Base-by-base conservation (phyloP, 2,888 invertebrate species). In the Phragmatobia fuliginosa region DNA sequence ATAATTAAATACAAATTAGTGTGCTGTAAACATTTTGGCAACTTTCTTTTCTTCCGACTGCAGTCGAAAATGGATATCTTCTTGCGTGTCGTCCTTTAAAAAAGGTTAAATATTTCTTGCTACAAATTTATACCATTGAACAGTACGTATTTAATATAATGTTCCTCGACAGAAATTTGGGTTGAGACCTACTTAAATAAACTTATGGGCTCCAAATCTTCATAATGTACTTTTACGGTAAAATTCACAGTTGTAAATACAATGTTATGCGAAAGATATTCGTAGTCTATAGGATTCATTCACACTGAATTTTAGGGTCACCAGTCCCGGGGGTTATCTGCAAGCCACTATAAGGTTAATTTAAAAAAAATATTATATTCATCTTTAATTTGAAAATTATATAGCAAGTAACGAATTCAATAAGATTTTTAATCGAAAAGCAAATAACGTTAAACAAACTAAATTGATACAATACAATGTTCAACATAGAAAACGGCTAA, bases 1-100 rank as follows among this genome's bases (percentile, higher is more conserved):
- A 68, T 68, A 66, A 69, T 78, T 65, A 63, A 74, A 69, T 79
- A 71, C 76, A 66, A 78, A 76, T 76, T 68, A 28, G 49, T 8
- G 36, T 60, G 52, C 73, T 52, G 62, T 62, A 62, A 38, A 31
- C 21, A 41, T 41, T 41, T 31, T 31, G 62, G 41, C 41, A 21
- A 31, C 10, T 62, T 62, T 62, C 25, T 56, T 62, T 62, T 41
- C 10, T 41, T 18, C 21, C 38, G 25, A 41, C 28, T 25, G 38
- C 21, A 2, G 38, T 41, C 28, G 18, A 21, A 62, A 41, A 28
- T 62, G 38, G 28, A 56, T 28, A 56, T 62, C 18, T 38, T 62
- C 31, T 41, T 62, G 10, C 18, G 31, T 31, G 1, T 33, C n/a
- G 33, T 11, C n/a, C 6, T n/a, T n/a, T 25, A 11, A 61, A 36